phyloP scores from a whole-genome alignment of 1,140 invertebrate genomes.

The Steinernema feltiae region DNA sequence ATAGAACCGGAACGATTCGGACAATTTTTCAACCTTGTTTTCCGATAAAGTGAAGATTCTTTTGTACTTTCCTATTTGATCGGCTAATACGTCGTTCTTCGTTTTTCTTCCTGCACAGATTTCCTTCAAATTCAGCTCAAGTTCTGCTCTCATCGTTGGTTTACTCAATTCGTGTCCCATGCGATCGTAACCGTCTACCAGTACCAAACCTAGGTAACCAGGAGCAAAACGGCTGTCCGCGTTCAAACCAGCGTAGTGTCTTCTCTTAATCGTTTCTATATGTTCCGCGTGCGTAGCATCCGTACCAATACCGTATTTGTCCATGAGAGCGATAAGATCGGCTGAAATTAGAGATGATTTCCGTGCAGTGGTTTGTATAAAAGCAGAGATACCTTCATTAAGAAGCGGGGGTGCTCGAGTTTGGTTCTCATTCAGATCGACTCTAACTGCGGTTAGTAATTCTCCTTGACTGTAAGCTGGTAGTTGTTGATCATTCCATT shows the following conservation, averaged over 20 bases:
- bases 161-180: constrained; percentile 88
- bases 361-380: not conserved
- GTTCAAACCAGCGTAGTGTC: constrained; percentile 76
- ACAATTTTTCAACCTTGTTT: constrained; percentile 31
- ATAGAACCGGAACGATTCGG: constrained; percentile 27
- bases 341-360: constrained; percentile 63
- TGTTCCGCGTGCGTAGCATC: constrained; percentile 99
- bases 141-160: constrained; percentile 77
- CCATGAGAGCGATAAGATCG: constrained; percentile 95
- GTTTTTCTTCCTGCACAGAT: constrained; percentile 35
- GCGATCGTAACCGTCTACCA: constrained; percentile 88
- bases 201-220: constrained; percentile 84
- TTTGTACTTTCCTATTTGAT: constrained; percentile 75
- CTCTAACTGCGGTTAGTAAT: constrained; percentile 73
- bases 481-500: constrained; percentile 86
- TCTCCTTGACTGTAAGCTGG: constrained; percentile 67
- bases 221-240: constrained; percentile 69
- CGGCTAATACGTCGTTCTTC: constrained; percentile 66
- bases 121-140: constrained; percentile 65
- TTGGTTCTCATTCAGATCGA: constrained; percentile 71
- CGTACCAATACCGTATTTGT: constrained; percentile 87
- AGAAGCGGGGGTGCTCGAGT: constrained; percentile 36
- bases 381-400: constrained; percentile 41
- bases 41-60: constrained; percentile 69
- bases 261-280: constrained; percentile 89